phyloP scores from a whole-genome alignment of 2,113 vertebrate species.

The Solenodon paradoxus region DNA sequence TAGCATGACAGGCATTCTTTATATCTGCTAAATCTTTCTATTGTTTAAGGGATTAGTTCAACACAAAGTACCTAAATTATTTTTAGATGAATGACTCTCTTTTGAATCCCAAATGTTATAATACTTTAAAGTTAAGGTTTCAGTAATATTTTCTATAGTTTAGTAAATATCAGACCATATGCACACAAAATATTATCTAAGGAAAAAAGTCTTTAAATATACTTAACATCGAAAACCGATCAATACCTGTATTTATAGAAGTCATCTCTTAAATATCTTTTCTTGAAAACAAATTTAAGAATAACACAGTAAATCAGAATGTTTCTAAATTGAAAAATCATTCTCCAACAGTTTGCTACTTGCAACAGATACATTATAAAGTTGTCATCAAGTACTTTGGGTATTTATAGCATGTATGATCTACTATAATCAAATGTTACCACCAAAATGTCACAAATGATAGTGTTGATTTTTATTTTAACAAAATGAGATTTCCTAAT shows the following conservation, averaged over 20 bases:
- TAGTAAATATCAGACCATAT: background rate
- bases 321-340: slow-evolving; percentile 21
- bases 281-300: background rate
- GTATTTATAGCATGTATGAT: background rate
- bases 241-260: background rate
- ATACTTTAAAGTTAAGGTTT: background rate
- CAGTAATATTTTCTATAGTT: background rate
- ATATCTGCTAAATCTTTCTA: background rate
- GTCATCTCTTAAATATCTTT: background rate
- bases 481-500: background rate
- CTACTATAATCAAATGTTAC: background rate
- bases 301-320: background rate
- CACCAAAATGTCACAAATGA: background rate
- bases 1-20: background rate
- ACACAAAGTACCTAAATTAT: background rate
- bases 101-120: background rate
- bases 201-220: background rate
- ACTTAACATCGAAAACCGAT: background rate
- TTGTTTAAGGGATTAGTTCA: slow-evolving; percentile 16
- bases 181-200: background rate
- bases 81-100: slow-evolving; percentile 21
- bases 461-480: background rate
- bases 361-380: background rate
- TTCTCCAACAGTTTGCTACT: background rate
- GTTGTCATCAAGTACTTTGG: background rate